Conservation (phyloP, 2,888 invertebrate species). For the Rotaria socialis region DNA sequence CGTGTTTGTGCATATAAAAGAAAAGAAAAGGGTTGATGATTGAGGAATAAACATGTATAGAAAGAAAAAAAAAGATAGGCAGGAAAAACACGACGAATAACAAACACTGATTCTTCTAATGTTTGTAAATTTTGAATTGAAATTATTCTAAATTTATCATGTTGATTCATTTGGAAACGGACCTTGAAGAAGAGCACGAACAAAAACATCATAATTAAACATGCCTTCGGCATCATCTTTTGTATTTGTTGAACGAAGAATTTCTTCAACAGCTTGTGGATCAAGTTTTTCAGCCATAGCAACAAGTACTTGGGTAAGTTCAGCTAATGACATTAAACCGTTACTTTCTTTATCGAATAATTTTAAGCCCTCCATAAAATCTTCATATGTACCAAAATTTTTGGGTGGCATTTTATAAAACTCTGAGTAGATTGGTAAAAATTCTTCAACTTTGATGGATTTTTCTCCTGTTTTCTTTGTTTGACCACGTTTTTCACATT, state of each 20-base stretch:
- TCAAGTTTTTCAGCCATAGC: conserved; percentile 47
- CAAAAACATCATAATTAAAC: conserved; percentile 46
- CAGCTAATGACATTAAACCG: conserved; percentile 45
- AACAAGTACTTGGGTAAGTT: conserved; percentile 45
- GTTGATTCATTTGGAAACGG: conserved; percentile 43
- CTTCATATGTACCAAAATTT: conserved; percentile 46
- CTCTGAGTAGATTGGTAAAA: conserved; percentile 45
- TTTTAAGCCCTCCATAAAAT: conserved; percentile 47
- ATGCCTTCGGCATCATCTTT: conserved; percentile 46
- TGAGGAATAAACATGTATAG: conserved; percentile 3
- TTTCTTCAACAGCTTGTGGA: conserved; percentile 44
- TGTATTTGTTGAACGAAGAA: conserved; percentile 44
- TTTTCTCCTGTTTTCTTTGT: conserved; percentile 80
- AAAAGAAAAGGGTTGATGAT: neutral
- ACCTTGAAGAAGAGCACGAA: conserved; percentile 42
- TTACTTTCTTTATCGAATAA: conserved; percentile 47
- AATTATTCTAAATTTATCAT: neutral
- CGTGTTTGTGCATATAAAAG: neutral
- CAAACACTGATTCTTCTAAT: conserved; percentile 5
- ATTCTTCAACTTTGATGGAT: conserved; percentile 46
- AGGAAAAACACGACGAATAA: neutral
- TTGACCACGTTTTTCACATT: conserved; percentile 88
- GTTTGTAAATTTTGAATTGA: neutral
- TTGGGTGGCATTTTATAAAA: conserved; percentile 47
- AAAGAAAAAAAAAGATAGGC: neutral